Percentiles rank a stretch among this genome's conserved stretches.
These are phyloP conservation scores for Eupithecia pulchellata DNA, from an alignment of 2,888 invertebrate species.

Conservation along the genomic window DNA sequence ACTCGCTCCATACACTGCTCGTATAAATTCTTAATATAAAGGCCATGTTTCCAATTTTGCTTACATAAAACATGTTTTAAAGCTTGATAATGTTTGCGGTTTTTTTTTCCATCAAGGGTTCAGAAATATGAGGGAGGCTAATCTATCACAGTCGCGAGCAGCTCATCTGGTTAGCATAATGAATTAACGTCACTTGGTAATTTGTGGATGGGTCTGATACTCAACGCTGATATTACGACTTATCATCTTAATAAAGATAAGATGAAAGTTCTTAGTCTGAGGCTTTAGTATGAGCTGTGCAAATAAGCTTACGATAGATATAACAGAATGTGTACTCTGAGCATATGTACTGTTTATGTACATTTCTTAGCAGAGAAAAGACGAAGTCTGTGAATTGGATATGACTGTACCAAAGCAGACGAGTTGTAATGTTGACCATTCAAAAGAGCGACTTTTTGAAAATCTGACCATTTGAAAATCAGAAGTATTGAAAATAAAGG, in stretches of 20 bases:
- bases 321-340: no score
- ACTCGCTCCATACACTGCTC: neutral
- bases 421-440: no score
- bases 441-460: no score
- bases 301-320: no score
- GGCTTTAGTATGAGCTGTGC: no score
- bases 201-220: conserved; percentile 18
- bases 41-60: neutral
- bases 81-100: conserved; percentile 8
- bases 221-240: conserved; percentile 1
- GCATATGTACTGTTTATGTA: no score
- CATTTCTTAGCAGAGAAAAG: no score
- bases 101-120: conserved; percentile 30
- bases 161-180: conserved; percentile 80
- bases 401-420: no score
- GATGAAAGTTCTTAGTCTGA: no score
- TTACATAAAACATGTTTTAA: conserved; percentile 9
- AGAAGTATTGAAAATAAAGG: no score
- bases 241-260: neutral
- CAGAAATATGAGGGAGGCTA: conserved; percentile 43
- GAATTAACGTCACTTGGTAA: conserved; percentile 65
- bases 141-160: conserved; percentile 81
- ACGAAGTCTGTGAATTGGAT: no score
- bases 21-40: neutral
- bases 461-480: no score